phyloP scores from a whole-genome alignment of 2,113 vertebrate species.

The Osmerus eperlanus region DNA sequence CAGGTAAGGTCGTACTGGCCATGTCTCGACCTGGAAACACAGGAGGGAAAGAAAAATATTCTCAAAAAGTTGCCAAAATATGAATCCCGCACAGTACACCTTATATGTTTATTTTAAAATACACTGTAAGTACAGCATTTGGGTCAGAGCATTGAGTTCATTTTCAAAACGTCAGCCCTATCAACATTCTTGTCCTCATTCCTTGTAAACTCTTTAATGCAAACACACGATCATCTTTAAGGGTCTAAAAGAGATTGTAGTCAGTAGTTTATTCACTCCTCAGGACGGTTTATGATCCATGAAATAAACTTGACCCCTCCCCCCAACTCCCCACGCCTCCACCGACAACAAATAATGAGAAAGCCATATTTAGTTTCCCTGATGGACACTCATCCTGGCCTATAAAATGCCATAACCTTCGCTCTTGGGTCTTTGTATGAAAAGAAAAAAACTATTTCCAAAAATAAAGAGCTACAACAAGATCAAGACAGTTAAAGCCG shows the following conservation, averaged over 20 bases:
- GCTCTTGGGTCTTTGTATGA: neutral
- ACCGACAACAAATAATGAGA: slow-evolving; percentile 22
- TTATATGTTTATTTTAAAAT: too few species aligned
- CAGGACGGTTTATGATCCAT: slow-evolving; percentile 34
- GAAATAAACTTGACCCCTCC: slow-evolving; percentile 31
- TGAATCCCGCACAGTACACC: neutral
- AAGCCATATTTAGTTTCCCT: slow-evolving; percentile 14
- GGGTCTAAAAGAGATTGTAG: slow-evolving; percentile 7
- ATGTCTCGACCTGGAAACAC: slow-evolving; percentile 81
- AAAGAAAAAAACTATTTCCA: neutral
- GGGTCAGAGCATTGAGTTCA: too few species aligned
- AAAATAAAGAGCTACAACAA: slow-evolving; percentile 9
- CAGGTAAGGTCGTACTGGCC: slow-evolving; percentile 88
- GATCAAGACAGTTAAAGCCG: slow-evolving; percentile 8
- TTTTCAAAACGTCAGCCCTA: too few species aligned
- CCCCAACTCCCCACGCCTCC: slow-evolving; percentile 3
- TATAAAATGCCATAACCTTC: neutral
- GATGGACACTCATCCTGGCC: slow-evolving; percentile 3
- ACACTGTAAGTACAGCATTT: too few species aligned
- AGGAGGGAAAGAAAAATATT: slow-evolving; percentile 43
- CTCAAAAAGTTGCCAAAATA: slow-evolving; percentile 16
- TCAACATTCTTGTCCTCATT: neutral
- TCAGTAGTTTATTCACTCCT: slow-evolving; percentile 18
- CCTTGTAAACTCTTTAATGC: neutral
- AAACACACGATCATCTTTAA: neutral